phyloP scores from a whole-genome alignment of 2,797 vertebrate genomes.

The Notoglanidium macrostoma region DNA sequence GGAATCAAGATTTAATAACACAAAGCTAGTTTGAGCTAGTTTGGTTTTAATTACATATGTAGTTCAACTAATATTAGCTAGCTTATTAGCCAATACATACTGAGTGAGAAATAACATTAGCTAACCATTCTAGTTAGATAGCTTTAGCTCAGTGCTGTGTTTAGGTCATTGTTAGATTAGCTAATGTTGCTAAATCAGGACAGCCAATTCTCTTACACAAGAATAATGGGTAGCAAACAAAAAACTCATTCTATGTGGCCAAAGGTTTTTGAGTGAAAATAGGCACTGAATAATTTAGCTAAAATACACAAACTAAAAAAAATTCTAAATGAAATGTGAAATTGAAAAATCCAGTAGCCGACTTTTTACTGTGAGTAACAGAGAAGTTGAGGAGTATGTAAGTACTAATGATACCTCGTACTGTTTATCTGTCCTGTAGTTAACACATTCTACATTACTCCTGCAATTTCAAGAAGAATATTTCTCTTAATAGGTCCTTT shows the following conservation, averaged over 20 bases:
- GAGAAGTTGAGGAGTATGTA: background rate
- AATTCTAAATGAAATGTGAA: background rate
- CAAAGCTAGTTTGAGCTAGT: background rate
- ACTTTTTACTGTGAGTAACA: background rate
- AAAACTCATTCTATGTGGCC: background rate
- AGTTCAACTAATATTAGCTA: background rate
- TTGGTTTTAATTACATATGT: background rate
- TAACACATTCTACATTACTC: background rate
- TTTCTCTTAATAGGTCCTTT: slow-evolving; percentile 1
- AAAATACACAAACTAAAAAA: background rate
- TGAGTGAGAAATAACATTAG: background rate
- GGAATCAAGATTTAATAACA: background rate
- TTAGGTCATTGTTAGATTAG: background rate
- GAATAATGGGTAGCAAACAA: background rate
- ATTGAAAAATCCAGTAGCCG: background rate
- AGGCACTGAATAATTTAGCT: background rate
- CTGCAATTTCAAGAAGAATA: background rate
- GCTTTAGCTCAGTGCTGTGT: background rate
- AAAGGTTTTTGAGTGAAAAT: background rate
- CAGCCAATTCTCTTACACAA: background rate
- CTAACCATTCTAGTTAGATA: background rate
- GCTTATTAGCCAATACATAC: background rate
- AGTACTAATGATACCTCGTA: background rate
- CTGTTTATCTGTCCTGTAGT: background rate
- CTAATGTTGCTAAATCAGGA: slow-evolving; percentile 2